These are phyloP conservation scores for Hirudinaria manillensis DNA, from an alignment of 2,888 invertebrate genomes.

Conservation along the genomic window DNA sequence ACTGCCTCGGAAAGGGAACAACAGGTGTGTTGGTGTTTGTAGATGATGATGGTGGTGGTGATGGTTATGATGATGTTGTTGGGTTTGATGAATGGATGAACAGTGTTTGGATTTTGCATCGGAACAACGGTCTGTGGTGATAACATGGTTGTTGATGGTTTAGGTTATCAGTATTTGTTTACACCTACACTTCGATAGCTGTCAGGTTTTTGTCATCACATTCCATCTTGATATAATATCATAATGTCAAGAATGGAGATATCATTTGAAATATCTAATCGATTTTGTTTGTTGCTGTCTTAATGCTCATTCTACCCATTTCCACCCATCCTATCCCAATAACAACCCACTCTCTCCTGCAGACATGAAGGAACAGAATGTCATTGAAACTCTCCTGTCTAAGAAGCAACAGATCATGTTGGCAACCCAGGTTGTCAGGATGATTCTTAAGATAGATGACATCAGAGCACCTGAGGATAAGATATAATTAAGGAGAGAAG, in stretches of 20 bases:
- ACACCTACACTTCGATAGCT: no score
- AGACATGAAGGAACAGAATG: conserved; percentile 91
- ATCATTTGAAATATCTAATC: no score
- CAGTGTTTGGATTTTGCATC: neutral
- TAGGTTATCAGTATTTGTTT: no score
- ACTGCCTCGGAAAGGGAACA: conserved; percentile 79
- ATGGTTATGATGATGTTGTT: neutral
- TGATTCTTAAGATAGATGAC: conserved; percentile 99
- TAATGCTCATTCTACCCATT: no score
- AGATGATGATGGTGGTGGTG: neutral
- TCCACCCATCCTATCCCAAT: no score
- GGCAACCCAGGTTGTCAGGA: conserved; percentile 94
- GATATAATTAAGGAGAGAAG: conserved; percentile 10
- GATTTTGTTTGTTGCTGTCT: no score
- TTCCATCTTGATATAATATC: no score
- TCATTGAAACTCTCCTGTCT: conserved; percentile 90
- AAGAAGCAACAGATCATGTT: conserved; percentile 94
- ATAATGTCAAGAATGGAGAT: no score
- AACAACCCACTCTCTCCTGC: conserved; percentile 36
- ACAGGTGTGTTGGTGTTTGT: conserved; percentile 52
- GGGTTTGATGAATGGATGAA: neutral
- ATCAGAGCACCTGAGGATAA: conserved; percentile 62
- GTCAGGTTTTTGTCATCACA: no score
- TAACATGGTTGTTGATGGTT: no score
- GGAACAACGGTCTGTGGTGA: neutral